Evolutionary conservation across 2,888 invertebrate species (phyloP), one percentile per base, ranked within the genome.

Genomic region (Shargacucullia verbasci): DNA sequence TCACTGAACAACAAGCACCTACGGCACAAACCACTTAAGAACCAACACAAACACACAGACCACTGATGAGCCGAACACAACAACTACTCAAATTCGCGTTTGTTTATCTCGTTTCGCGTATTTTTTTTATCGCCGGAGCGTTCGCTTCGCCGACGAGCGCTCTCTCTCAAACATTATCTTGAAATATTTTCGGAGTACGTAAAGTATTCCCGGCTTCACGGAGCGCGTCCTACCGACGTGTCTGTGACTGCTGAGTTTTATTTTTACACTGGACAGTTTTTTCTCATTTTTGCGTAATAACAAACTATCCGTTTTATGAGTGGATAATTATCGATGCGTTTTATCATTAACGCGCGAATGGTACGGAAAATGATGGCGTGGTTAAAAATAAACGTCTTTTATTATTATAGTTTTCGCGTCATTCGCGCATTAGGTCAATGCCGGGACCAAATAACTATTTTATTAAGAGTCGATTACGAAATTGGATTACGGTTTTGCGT

Each of bases 231-330:
- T 69, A 65, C 54, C 75, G 57, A 58, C 62, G 67, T 70, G 78
- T 80, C 82, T 74, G 64, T 59, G 78, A 76, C 76, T 73, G 83
- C 81, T 81, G 64, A 71, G 77, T 73, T 81, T 83, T 82, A 82
- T 83, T 83, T 81, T 73, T 79, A 76, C 71, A 76, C 75, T 73
- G 76, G 70, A 76, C 79, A 75, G 67, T 73, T 76, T 79, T 69
- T 61, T 47, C 45, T 59, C 69, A 72, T 69, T 73, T 82, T 83
- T 73, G 74, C 79, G 81, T 80, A 74, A 83, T 81, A 78, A 78
- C 63, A 67, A 55, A 45, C 61, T 66, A 50, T 62, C 55, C 35
- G 41, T 47, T 59, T 62, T 60, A 59, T 53, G 46, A 49, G 56
- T 61, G 57, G 52, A 70, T 59, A 73, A 74, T 74, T 61, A 67